These are phyloP conservation scores for Odobenus rosmarus DNA, from an alignment of 2,113 vertebrate genomes.

Conservation along the genomic window DNA sequence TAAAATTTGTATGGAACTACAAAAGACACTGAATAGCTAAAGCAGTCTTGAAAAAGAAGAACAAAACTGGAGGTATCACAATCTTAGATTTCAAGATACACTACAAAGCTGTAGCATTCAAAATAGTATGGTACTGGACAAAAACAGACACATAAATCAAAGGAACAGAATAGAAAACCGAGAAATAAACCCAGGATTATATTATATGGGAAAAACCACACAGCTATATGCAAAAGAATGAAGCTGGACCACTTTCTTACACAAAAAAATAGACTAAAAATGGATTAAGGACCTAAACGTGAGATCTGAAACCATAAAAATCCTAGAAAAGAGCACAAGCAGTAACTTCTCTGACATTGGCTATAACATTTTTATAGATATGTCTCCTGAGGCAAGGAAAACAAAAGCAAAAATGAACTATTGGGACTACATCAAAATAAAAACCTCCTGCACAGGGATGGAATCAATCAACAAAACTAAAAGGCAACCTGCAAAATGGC, in stretches of 20 bases:
- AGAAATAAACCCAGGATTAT: neutral
- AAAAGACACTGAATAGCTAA: neutral
- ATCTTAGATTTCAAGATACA: neutral
- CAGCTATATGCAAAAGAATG: neutral
- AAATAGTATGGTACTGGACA: neutral
- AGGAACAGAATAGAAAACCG: neutral
- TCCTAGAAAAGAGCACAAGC: neutral
- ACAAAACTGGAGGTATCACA: neutral
- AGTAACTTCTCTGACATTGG: neutral
- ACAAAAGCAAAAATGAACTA: neutral
- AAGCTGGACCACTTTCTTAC: neutral
- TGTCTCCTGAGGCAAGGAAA: neutral
- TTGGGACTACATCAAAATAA: neutral
- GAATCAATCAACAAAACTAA: neutral
- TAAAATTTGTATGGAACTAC: neutral
- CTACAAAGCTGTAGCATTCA: neutral
- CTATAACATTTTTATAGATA: neutral
- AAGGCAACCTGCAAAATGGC: neutral
- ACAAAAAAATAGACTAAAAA: neutral
- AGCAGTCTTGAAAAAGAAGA: neutral
- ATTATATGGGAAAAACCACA: neutral
- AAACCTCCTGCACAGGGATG: neutral
- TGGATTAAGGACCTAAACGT: neutral
- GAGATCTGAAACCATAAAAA: neutral
- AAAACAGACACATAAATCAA: neutral